These are phyloP conservation scores for Priapulus caudatus DNA, from an alignment of 2,888 invertebrate species.

Conservation along the genomic window DNA sequence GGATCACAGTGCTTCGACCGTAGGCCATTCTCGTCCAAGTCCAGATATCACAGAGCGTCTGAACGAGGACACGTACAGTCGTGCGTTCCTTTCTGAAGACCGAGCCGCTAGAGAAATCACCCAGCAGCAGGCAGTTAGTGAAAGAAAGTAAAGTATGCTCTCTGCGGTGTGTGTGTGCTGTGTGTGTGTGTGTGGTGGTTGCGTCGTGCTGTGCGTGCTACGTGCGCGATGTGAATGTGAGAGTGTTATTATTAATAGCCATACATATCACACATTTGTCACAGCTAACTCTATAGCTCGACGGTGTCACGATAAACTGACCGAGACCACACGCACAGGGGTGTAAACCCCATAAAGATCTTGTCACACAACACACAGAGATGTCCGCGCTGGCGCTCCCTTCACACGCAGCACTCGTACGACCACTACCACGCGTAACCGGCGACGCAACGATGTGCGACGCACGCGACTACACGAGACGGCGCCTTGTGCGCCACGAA, in stretches of 20 bases:
- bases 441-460: too few species aligned
- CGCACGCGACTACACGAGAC: conserved; percentile 39
- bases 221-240: too few species aligned
- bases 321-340: too few species aligned
- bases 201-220: too few species aligned
- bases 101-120: conserved; percentile 50
- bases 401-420: neutral
- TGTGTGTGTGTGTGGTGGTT: too few species aligned
- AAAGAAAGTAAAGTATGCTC: neutral
- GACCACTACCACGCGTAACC: conserved; percentile 43
- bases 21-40: conserved; percentile 89
- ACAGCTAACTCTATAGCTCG: too few species aligned
- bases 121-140: neutral
- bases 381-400: too few species aligned
- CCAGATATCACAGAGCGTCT: conserved; percentile 72
- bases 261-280: too few species aligned
- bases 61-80: conserved; percentile 52
- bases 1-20: conserved; percentile 74
- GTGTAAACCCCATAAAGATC: too few species aligned
- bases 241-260: too few species aligned
- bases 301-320: too few species aligned
- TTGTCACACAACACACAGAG: too few species aligned
- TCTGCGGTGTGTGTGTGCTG: neutral
- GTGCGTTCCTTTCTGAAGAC: conserved; percentile 71
- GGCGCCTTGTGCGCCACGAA: conserved; percentile 45